Evolutionary conservation across 1,140 invertebrate species (phyloP), one percentile per base, ranked within the genome.

Genomic region (Drosophila repletoides): DNA sequence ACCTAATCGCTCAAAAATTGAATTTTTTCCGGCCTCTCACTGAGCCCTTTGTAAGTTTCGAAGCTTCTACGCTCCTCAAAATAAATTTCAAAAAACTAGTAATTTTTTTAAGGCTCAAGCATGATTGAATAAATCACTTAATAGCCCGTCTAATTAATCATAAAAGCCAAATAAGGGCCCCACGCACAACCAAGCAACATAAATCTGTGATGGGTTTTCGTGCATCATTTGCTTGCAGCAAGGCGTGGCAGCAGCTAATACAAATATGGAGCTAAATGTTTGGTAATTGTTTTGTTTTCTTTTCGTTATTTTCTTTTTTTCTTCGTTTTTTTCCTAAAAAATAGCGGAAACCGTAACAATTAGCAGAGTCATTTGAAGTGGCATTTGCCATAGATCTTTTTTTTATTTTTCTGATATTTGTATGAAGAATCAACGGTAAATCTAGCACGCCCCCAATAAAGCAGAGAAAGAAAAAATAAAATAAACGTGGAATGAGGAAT

Each of bases 271-370:
- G 33, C 19, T 46, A 76, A 73, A 69, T 66, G 72, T 81, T 87
- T 59, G 76, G 76, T 87, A 86, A 87, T 86, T 84, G 55, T 46
- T 66, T 66, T 40, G 26, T 33, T 7, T 48, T 33, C 15, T 48
- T 26, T 14, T 56, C 9, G 15, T 10, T 19, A n/a, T 24, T 19
- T 17, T 41, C 22, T 17, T 17, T 7, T 48, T 33, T 21, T 48
- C 21, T 14, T 56, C 9, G 15, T 10, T 19, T 24, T 19, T 17
- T 41, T 31, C 12, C 15, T 49, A 12, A 26, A 34, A 24, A 51
- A 33, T 38, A 76, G 68, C 80, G 80, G 80, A 84, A 86, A 66
- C 63, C 75, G 65, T 72, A 72, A 75, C 72, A 80, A 80, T 86
- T 86, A 86, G 59, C 58, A 41, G 61, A 60, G 38, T 41, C 9